phyloP scores from a whole-genome alignment of 1,140 invertebrate species.

The Drosophila rufa region DNA sequence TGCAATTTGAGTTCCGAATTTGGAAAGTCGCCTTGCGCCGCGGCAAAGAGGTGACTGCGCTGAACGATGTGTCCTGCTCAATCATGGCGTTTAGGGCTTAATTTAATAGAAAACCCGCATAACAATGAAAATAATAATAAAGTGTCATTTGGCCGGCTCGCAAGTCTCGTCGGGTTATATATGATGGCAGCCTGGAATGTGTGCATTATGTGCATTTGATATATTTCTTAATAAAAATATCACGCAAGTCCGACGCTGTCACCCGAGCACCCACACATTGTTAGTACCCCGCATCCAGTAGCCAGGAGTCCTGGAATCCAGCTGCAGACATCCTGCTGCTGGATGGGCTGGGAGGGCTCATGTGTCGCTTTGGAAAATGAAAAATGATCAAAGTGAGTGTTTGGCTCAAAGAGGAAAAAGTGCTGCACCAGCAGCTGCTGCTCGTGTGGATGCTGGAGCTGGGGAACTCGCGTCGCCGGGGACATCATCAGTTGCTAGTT shows the following conservation, averaged over 20 bases:
- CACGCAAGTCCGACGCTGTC: slow-evolving; percentile 66
- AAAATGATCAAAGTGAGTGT: slow-evolving; percentile 83
- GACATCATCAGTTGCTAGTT: slow-evolving; percentile 74
- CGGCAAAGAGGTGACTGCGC: slow-evolving; percentile 21
- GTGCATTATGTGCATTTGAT: slow-evolving; percentile 73
- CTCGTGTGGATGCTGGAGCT: slow-evolving; percentile 25
- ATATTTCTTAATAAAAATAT: slow-evolving; percentile 82
- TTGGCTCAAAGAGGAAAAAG: slow-evolving; percentile 65
- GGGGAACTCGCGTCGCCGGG: slow-evolving; percentile 48
- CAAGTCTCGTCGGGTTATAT: slow-evolving; percentile 46
- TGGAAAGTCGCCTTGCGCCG: slow-evolving; percentile 2
- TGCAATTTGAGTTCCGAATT: slow-evolving; percentile 45
- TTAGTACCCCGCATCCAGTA: slow-evolving; percentile 21
- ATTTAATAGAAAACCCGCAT: slow-evolving; percentile 49
- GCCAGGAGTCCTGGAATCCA: slow-evolving; percentile 26
- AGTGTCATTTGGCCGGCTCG: slow-evolving; percentile 52
- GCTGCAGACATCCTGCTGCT: slow-evolving; percentile 22
- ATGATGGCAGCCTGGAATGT: slow-evolving; percentile 46
- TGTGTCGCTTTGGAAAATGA: slow-evolving; percentile 74
- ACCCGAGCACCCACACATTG: slow-evolving; percentile 25
- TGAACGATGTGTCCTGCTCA: slow-evolving; percentile 19
- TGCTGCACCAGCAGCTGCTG: slow-evolving; percentile 63
- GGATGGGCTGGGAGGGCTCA: slow-evolving; percentile 51
- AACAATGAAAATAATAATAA: slow-evolving; percentile 64
- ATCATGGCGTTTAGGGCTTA: slow-evolving; percentile 45